phyloP scores from a whole-genome alignment of 2,113 vertebrate species.

The Leptobrachium leishanense region DNA sequence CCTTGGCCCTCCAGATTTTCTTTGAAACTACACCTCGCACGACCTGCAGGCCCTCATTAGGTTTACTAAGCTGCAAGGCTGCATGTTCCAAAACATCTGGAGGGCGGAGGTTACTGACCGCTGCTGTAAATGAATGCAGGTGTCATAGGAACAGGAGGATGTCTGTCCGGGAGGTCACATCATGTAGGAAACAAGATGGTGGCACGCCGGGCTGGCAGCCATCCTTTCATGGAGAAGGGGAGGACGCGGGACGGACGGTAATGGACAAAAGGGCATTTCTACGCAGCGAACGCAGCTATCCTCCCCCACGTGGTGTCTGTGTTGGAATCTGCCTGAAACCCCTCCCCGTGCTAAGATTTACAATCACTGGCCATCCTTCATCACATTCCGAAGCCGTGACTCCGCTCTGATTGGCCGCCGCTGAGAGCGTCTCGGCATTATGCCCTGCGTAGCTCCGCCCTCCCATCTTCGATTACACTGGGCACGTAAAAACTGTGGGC shows the following conservation, averaged over 20 bases:
- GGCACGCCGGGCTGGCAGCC: neutral
- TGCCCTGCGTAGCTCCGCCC: neutral
- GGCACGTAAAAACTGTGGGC: neutral
- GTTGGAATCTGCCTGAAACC: slow-evolving; percentile 29
- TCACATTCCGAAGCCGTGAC: neutral
- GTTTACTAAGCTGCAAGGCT: too few species aligned
- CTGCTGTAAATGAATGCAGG: too few species aligned
- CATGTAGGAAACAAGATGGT: neutral
- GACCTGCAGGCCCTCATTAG: too few species aligned
- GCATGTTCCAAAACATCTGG: too few species aligned
- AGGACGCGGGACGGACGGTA: too few species aligned
- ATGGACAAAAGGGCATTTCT: slow-evolving; percentile 5
- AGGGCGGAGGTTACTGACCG: too few species aligned
- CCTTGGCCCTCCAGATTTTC: too few species aligned
- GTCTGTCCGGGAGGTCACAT: too few species aligned
- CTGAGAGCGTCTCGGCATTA: too few species aligned
- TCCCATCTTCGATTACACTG: neutral
- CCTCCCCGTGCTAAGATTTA: neutral
- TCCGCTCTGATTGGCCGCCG: neutral
- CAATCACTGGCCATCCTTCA: neutral
- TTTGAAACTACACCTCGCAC: too few species aligned
- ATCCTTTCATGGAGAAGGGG: neutral
- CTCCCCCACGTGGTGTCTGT: slow-evolving; percentile 42
- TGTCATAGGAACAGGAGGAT: too few species aligned
- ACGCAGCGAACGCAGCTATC: neutral